These are phyloP conservation scores for Oreochromis niloticus DNA, from an alignment of 2,113 vertebrate genomes.

Conservation along the genomic window DNA sequence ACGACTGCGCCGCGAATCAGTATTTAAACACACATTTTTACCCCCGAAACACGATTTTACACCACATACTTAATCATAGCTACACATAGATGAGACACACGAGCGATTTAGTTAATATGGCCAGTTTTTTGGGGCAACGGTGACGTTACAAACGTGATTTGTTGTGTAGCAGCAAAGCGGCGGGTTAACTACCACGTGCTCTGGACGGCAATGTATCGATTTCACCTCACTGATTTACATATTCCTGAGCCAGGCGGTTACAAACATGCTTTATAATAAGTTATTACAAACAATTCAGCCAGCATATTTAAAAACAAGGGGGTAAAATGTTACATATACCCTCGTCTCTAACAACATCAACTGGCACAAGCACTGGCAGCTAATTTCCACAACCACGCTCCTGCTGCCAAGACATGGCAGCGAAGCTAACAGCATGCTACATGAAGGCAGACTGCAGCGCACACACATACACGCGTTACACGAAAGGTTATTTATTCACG, in stretches of 20 bases:
- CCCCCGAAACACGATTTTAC: neutral
- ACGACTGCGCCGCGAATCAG: neutral
- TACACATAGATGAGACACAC: rapidly evolving
- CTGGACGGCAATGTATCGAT: conserved; percentile 37
- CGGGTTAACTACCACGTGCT: conserved; percentile 65
- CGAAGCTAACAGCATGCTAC: conserved; percentile 44
- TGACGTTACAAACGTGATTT: neutral
- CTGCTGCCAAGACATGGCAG: conserved; percentile 24
- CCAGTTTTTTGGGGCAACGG: rapidly evolving
- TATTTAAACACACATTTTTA: neutral
- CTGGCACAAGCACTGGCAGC: neutral
- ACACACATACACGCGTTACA: conserved; percentile 3
- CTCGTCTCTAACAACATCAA: neutral
- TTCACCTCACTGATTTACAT: conserved; percentile 24
- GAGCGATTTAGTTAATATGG: rapidly evolving
- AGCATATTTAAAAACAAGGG: neutral
- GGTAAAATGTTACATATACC: neutral
- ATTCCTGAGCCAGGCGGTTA: neutral
- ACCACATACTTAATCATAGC: rapidly evolving
- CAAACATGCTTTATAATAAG: neutral
- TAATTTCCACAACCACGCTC: conserved; percentile 6
- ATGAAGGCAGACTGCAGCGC: neutral
- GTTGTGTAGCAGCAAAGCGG: neutral
- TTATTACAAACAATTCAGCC: rapidly evolving
- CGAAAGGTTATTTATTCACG: neutral